Evolutionary conservation across 2,797 vertebrate genomes (phyloP).

Genomic region (Spinus olivaceus): DNA sequence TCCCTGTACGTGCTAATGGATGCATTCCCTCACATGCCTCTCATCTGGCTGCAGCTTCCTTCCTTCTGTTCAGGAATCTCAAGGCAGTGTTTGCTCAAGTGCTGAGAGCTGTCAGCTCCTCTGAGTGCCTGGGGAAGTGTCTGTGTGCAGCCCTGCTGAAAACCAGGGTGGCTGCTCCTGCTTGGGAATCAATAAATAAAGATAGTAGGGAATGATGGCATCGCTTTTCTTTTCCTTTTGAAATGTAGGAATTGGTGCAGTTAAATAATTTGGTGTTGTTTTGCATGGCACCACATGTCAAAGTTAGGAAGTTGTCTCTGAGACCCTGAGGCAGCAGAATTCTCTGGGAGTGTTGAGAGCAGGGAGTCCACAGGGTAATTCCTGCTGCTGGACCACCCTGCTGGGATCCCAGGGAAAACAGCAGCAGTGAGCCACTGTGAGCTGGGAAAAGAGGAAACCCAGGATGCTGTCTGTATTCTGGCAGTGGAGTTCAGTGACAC

Average conservation of each 20-base stretch:
- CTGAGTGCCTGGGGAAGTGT: not conserved
- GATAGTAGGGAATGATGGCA: not conserved
- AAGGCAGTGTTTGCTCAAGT: constrained; percentile 26
- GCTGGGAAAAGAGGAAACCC: not conserved
- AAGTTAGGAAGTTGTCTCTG: not conserved
- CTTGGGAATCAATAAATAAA: not conserved
- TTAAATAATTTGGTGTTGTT: not conserved
- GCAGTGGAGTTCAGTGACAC: not conserved
- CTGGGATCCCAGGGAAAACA: not conserved
- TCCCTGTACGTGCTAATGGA: constrained; percentile 56
- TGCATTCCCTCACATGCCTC: constrained; percentile 54
- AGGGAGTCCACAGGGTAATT: not conserved
- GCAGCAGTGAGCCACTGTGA: not conserved
- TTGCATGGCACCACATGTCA: not conserved
- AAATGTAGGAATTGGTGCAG: not conserved
- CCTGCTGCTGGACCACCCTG: not conserved
- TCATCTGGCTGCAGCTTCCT: constrained; percentile 50
- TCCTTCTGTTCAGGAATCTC: constrained; percentile 35
- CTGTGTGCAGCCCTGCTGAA: not conserved
- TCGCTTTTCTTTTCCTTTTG: not conserved
- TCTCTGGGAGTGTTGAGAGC: not conserved
- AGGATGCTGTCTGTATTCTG: not conserved
- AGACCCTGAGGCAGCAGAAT: not conserved
- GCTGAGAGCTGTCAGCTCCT: constrained; percentile 61
- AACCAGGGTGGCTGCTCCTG: not conserved